Evolutionary conservation across 2,113 vertebrate species (phyloP).

Genomic region (Microcebus jonahi): DNA sequence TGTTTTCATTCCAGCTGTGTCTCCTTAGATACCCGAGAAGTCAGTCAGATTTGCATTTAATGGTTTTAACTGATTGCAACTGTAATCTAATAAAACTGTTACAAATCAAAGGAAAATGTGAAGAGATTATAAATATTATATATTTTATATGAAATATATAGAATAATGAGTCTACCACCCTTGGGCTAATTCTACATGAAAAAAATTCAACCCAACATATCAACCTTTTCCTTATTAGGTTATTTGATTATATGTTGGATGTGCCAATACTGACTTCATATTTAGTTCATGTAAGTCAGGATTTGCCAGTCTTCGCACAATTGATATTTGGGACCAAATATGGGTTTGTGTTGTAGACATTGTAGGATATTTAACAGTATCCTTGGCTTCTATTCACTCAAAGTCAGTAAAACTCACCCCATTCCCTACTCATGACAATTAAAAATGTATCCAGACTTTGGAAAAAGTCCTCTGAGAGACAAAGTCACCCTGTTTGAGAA

Average conservation of each 20-base stretch:
- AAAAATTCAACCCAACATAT: background rate
- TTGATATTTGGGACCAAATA: background rate
- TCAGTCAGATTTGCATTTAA: conserved; percentile 78
- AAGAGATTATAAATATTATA: background rate
- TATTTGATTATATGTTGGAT: conserved; percentile 17
- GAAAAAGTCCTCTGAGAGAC: background rate
- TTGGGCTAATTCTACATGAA: background rate
- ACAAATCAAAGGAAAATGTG: conserved; percentile 39
- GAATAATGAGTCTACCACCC: background rate
- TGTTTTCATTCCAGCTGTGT: conserved; percentile 84
- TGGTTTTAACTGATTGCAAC: conserved; percentile 79
- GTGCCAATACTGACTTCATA: background rate
- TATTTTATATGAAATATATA: background rate
- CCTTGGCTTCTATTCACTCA: background rate
- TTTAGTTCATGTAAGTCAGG: background rate
- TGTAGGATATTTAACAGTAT: background rate
- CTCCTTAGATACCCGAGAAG: conserved; percentile 83
- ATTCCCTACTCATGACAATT: background rate
- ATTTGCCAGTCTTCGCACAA: background rate
- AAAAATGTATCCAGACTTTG: background rate
- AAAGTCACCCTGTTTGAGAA: background rate
- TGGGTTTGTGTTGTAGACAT: background rate
- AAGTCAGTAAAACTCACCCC: background rate
- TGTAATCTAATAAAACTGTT: conserved; percentile 81
- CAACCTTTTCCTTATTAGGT: background rate